A percentile compares a stretch with the other conserved stretches of the same genome.
Conservation (phyloP, 2,113 vertebrate species). For the Trinectes maculatus region DNA sequence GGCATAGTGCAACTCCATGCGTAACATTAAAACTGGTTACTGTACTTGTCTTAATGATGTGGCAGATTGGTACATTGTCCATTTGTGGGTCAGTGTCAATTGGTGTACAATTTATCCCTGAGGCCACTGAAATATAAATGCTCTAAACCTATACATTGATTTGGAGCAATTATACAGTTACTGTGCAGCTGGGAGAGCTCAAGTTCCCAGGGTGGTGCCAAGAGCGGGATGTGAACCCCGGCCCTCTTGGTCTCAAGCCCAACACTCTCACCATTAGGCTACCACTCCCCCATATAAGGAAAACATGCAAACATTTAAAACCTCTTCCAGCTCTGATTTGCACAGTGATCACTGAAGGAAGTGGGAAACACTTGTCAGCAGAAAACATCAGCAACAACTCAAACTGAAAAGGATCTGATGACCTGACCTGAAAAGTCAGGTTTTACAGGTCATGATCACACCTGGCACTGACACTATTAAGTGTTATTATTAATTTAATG, state of each 20-base stretch:
- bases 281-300: too few relatives aligned
- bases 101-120: constrained; percentile 36
- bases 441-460: background rate
- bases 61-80: background rate
- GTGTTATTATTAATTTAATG: background rate
- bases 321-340: too few relatives aligned
- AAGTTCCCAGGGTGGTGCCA: too few relatives aligned
- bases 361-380: too few relatives aligned
- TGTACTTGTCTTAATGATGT: too few relatives aligned
- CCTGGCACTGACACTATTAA: background rate
- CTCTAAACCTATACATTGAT: constrained; percentile 51
- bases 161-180: constrained; percentile 37
- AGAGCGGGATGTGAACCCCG: too few relatives aligned
- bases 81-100: background rate
- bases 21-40: too few relatives aligned
- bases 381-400: background rate
- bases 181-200: constrained; percentile 35
- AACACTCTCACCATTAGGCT: too few relatives aligned
- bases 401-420: background rate
- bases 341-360: too few relatives aligned
- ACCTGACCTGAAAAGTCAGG: too few relatives aligned
- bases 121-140: constrained; percentile 26
- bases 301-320: constrained; percentile 24
- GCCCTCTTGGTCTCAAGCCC: too few relatives aligned
- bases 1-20: too few relatives aligned